phyloP scores from a whole-genome alignment of 2,113 vertebrate species.

The Crocuta crocuta region DNA sequence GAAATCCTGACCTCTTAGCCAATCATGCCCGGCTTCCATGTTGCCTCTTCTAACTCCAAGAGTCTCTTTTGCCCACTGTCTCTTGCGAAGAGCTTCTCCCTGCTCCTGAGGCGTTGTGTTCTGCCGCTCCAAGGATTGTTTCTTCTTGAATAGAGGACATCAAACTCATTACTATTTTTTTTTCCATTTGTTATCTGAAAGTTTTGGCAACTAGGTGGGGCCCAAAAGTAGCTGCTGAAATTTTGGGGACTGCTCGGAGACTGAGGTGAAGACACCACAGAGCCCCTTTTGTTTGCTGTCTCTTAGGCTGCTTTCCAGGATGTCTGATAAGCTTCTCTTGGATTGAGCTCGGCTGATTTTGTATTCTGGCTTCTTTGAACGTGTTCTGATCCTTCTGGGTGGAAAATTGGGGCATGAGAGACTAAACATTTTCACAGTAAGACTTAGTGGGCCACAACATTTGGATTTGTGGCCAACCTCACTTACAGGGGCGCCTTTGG shows the following conservation, averaged over 20 bases:
- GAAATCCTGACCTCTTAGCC: neutral
- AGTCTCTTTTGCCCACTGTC: neutral
- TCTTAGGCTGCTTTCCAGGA: rapidly evolving
- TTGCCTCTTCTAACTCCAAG: neutral
- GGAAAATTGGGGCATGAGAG: neutral
- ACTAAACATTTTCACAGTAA: neutral
- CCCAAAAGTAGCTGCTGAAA: neutral
- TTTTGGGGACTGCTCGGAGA: no score
- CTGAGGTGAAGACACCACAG: rapidly evolving
- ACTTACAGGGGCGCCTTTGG: neutral
- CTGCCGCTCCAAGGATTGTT: neutral
- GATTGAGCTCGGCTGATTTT: neutral
- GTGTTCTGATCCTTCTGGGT: neutral
- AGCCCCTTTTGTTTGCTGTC: neutral
- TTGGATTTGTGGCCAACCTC: neutral
- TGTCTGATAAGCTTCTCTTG: neutral
- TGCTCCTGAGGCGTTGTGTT: neutral
- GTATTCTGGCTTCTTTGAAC: neutral
- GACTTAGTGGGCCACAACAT: neutral
- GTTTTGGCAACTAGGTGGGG: neutral
- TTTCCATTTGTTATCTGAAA: neutral
- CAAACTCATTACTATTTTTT: neutral
- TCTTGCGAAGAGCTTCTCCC: rapidly evolving
- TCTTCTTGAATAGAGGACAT: neutral
- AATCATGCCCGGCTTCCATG: no score